These are phyloP conservation scores for Istiophorus platypterus DNA, from an alignment of 2,113 vertebrate genomes.

Conservation along the genomic window DNA sequence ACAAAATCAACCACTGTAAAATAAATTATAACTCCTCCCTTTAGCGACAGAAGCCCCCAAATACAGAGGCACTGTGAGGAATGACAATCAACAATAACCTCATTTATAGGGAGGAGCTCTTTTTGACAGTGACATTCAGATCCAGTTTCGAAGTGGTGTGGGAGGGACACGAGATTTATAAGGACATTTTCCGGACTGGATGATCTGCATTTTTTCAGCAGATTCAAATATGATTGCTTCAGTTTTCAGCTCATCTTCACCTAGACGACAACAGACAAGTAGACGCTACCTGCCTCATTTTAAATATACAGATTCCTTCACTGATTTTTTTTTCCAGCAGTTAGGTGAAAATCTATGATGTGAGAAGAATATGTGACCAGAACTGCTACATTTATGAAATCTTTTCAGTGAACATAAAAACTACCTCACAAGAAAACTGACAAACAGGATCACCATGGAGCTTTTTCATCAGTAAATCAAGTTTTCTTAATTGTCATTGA, in stretches of 20 bases:
- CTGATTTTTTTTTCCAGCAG: neutral
- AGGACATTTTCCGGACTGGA: neutral
- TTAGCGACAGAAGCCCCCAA: neutral
- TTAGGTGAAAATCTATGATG: neutral
- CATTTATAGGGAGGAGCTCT: neutral
- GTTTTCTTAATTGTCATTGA: neutral
- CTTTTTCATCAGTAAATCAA: neutral
- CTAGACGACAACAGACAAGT: neutral
- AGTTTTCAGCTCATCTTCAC: neutral
- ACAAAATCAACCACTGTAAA: slow-evolving; percentile 22
- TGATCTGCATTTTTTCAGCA: neutral
- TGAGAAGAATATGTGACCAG: neutral
- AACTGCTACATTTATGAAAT: slow-evolving; percentile 18
- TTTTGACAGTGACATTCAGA: slow-evolving; percentile 21
- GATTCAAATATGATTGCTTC: neutral
- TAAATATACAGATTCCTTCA: neutral
- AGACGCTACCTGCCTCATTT: neutral
- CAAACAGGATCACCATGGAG: neutral
- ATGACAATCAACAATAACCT: slow-evolving; percentile 54
- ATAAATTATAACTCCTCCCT: neutral
- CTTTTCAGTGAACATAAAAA: slow-evolving; percentile 1
- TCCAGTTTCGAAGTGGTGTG: neutral
- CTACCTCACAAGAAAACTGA: neutral
- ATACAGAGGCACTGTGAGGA: slow-evolving; percentile 57
- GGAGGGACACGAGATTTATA: neutral